Base-by-base conservation (phyloP, 2,888 invertebrate species). In the Andrena bicolor region DNA sequence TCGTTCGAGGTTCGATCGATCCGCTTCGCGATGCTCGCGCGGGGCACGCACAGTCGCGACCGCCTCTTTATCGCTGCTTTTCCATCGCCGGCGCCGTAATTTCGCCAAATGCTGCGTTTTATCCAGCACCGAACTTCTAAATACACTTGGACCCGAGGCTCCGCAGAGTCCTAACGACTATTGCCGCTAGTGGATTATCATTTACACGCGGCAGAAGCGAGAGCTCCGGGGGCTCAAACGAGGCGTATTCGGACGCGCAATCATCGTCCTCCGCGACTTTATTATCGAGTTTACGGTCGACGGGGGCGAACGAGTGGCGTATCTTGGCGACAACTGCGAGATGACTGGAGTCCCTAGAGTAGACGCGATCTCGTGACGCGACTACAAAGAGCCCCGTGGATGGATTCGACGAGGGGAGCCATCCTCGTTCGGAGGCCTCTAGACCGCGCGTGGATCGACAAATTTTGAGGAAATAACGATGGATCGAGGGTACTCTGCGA, bases 261-360 rank as follows among this genome's bases (percentile, higher is more conserved):
- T 61, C 48, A 20, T 73, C 56, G 20, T 32, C 23, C 35, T 20
- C 16, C 61, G 41, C 61, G 48, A 68, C 13, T 76, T 65, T 77
- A 65, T 65, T 53, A 53, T 60, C 58, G 30, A 56, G 26, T 80
- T 76, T 65, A 70, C 51, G 69, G 35, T 58, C 48, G 30, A 49
- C 53, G n/a, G 5, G n/a, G 8, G 5, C 41, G 30, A 51, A 20
- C 49, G 30, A 23, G 4, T n/a, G 53, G 53, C 4, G n/a, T 51
- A 48, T 76, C 78, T 26, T 56, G 26, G 61, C 48, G 48, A 56
- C 23, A 32, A 66, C 30, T 41, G 30, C 26, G 32, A 58, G 49
- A 76, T 76, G 56, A 49, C 63, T 35, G 10, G 64, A 4, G 64
- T 63, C 28, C 76, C 48, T 35, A 32, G 63, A 53, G 30, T 10